Evolutionary conservation across 2,888 invertebrate species (phyloP), one percentile per base, ranked within the genome.

Genomic region (Nasonovia ribisnigri): DNA sequence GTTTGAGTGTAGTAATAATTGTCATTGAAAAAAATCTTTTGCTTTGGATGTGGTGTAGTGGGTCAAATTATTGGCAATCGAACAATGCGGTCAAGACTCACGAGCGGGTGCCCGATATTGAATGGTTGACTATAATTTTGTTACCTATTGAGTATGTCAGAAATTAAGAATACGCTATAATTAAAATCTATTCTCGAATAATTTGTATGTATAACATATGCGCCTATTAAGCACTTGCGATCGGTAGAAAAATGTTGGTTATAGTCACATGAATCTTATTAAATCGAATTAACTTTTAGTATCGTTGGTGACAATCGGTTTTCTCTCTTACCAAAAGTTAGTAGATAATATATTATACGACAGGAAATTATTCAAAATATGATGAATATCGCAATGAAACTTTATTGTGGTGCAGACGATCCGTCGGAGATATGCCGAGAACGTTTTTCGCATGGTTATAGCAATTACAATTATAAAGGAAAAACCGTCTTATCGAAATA

Each of bases 81-180:
- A 43, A 60, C 89, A 60, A 60, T 89, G 60, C 89, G 89, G 57
- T 89, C 89, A n/a, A n/a, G n/a, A n/a, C n/a, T n/a, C n/a, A 60
- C 3, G 43, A 29, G n/a, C 89, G 5, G 60, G 10, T 1, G 42
- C 48, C 77, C 77, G 20, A 77, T 42, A 77, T 77, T 8, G 36
- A 77, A 8, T 77, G 36, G 77, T 77, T 36, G 36, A 20, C 36
- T 20, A 77, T 20, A 36, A 36, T 20, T 77, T 20, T 36, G 2
- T 1, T 77, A 77, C 36, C 77, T 77, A 36, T 77, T 4, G 20
- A 77, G 20, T 77, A 36, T 77, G 77, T 20, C 36, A 77, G 20
- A 36, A 36, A 77, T 77, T 77, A 36, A 36, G 20, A 77, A 36
- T 77, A 77, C 36, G 6, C 36, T 36, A n/a, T n/a, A 77, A 77